Percentiles rank a stretch among this genome's conserved stretches.
Conservation (phyloP, 2,888 invertebrate genomes). For the Uloborus plumipes region DNA sequence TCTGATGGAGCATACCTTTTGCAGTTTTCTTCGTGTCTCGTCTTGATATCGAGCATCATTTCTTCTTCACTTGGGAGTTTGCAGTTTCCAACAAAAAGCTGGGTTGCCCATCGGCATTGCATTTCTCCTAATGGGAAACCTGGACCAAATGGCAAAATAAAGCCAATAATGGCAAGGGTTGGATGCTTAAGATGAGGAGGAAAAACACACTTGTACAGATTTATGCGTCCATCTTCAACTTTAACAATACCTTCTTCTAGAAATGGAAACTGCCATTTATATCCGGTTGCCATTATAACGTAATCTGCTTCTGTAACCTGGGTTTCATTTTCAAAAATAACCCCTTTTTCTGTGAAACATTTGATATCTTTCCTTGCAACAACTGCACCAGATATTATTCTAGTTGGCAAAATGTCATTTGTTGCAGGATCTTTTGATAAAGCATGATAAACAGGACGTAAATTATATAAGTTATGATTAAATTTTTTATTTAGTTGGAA, state of each 20-base stretch:
- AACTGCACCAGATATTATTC: slow-evolving; percentile 46
- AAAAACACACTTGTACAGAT: slow-evolving; percentile 49
- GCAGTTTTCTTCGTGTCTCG: slow-evolving; percentile 31
- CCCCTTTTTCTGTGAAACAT: slow-evolving; percentile 53
- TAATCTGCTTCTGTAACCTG: slow-evolving; percentile 51
- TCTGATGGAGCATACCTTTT: slow-evolving; percentile 41
- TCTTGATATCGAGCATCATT: slow-evolving; percentile 46
- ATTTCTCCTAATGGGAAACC: slow-evolving; percentile 52
- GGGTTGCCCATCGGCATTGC: slow-evolving; percentile 52
- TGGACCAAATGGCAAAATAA: slow-evolving; percentile 51
- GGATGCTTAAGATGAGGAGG: slow-evolving; percentile 51
- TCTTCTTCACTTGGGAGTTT: slow-evolving; percentile 37
- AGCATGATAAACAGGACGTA: slow-evolving; percentile 19
- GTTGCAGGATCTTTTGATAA: slow-evolving; percentile 50
- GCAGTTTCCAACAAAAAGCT: slow-evolving; percentile 35
- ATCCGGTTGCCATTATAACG: slow-evolving; percentile 61
- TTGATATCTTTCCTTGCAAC: slow-evolving; percentile 30
- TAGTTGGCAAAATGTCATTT: slow-evolving; percentile 55
- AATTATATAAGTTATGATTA: slow-evolving; percentile 51
- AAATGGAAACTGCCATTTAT: slow-evolving; percentile 57
- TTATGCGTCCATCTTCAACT: slow-evolving; percentile 32
- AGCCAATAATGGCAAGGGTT: slow-evolving; percentile 51
- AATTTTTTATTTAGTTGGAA: slow-evolving; percentile 31
- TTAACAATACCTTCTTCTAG: slow-evolving; percentile 42
- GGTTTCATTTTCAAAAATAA: slow-evolving; percentile 54